Percentiles rank a stretch among this genome's conserved stretches.
phyloP scores from a whole-genome alignment of 2,113 vertebrate species.

The Microcebus murinus region DNA sequence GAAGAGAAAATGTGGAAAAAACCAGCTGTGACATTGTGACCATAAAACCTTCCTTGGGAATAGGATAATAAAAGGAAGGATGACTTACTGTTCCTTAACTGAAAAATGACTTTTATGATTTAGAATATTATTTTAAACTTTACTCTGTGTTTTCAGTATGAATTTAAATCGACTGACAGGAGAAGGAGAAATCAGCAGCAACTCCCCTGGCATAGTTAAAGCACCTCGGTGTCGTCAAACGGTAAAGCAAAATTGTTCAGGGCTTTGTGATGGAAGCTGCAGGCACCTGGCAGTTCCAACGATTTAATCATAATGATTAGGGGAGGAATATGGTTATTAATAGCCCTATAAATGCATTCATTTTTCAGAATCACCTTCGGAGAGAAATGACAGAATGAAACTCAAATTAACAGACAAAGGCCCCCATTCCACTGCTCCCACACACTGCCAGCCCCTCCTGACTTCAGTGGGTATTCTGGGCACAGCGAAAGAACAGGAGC shows the following conservation, averaged over 20 bases:
- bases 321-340: constrained; percentile 56
- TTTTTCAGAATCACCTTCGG: constrained; percentile 41
- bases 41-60: constrained; percentile 1
- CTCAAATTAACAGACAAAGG: constrained; percentile 38
- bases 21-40: neutral
- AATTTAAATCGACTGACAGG: neutral
- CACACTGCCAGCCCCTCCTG: neutral
- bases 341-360: constrained; percentile 46
- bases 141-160: constrained; percentile 32
- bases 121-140: constrained; percentile 60
- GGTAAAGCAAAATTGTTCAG: neutral
- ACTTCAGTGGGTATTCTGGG: neutral
- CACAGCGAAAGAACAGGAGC: neutral
- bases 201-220: neutral
- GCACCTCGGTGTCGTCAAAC: neutral
- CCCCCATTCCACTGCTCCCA: neutral
- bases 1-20: constrained; percentile 27
- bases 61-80: constrained; percentile 49
- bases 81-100: constrained; percentile 39
- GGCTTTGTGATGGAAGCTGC: neutral
- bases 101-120: constrained; percentile 30
- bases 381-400: constrained; percentile 50
- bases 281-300: neutral
- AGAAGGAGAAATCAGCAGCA: constrained; percentile 5
- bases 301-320: constrained; percentile 19